Evolutionary conservation across 2,113 vertebrate species (phyloP).

Genomic region (Sapajus apella): DNA sequence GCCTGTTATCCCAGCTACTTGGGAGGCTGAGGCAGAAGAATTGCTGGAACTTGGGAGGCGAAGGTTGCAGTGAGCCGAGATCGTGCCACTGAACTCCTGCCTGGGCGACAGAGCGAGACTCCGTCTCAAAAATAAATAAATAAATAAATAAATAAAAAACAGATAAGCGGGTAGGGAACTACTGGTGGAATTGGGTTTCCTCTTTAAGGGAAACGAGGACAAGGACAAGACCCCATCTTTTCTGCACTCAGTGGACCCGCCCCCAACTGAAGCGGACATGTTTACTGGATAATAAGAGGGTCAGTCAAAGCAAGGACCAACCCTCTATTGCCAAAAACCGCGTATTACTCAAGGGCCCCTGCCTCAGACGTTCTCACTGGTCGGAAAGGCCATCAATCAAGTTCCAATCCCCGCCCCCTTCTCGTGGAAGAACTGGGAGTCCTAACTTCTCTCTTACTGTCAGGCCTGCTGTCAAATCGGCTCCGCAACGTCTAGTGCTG

Average conservation of each 20-base stretch:
- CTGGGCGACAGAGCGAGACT: no score
- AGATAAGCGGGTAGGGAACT: background rate
- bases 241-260: background rate
- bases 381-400: conserved; percentile 9
- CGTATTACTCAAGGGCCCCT: background rate
- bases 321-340: background rate
- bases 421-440: background rate
- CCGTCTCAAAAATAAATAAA: no score
- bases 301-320: conserved; percentile 5
- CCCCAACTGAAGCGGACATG: background rate
- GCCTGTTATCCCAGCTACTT: no score
- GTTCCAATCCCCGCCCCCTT: background rate
- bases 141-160: background rate
- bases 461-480: background rate
- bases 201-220: background rate
- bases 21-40: no score
- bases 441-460: rapidly evolving
- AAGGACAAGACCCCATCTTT: background rate
- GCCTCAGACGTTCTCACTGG: background rate
- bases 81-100: no score
- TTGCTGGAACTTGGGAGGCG: no score
- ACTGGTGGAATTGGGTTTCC: background rate
- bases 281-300: background rate
- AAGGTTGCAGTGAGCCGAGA: no score
- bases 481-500: background rate